Base-by-base conservation (phyloP, 2,888 invertebrate genomes). In the Ramazzottius varieornatus region DNA sequence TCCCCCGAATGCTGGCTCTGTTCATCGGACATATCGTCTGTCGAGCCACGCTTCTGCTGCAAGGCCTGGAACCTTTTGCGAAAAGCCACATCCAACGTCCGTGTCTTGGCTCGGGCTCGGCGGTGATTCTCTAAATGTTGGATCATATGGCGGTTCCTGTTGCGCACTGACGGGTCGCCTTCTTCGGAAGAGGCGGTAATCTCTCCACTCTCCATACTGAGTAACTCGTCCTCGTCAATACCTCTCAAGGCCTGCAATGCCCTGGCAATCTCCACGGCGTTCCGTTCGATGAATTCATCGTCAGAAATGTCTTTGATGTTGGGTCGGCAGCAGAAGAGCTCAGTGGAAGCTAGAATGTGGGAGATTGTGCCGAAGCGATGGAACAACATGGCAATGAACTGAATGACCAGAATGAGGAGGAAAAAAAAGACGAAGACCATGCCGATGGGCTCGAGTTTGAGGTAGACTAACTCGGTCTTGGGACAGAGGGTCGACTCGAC, bases 391-490 rank as follows among this genome's bases (percentile, higher is more conserved):
- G 92, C 94, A 66, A 85, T 82, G 78, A 96, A 96, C 78, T 98
- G 94, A 71, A 94, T 90, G 46, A 93, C 81, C 78, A 96, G 81
- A 79, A 96, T 93, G 71, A 91, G 81, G 34, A 92, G 92, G 78
- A 96, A 98, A 82, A 96, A 93, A 79, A 91, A 87, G 69, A 96
- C 89, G 75, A 98, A 94, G 32, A 94, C 90, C 68, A 98, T 80
- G 33, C 96, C 89, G 70, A 94, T 93, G 0, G 93, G 93, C 75
- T 94, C 93, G 75, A 94, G 78, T 80, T 93, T 90, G 33, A 93
- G 81, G 75, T 89, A 89, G 78, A 54, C 54, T 4, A 54, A 24
- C 29, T 54, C 54, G 54, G 54, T 54, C 29, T 54, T 54, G 16
- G 54, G 54, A 29, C 54, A 54, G 4, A 54, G 54, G 20, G 54